phyloP scores from a whole-genome alignment of 2,888 invertebrate species.

The Erebia aethiops region DNA sequence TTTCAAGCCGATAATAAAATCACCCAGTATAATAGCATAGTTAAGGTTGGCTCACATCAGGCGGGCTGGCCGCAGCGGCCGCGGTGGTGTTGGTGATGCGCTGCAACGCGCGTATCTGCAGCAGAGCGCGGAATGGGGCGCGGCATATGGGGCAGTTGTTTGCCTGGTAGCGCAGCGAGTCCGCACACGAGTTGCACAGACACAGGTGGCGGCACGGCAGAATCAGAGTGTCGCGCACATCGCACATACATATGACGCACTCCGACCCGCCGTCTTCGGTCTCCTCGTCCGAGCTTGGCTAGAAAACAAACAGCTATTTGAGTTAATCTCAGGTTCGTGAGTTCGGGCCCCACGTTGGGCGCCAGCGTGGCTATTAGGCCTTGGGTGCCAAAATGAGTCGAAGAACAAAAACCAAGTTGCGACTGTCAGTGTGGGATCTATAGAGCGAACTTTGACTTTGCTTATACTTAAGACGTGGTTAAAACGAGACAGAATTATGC shows the following conservation, averaged over 20 bases:
- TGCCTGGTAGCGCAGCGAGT: slow-evolving; percentile 97
- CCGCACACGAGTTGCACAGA: slow-evolving; percentile 98
- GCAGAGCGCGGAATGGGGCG: slow-evolving; percentile 97
- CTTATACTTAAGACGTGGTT: too few relatives aligned
- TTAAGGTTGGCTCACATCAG: slow-evolving; percentile 80
- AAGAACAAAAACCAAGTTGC: too few relatives aligned
- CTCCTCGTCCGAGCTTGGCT: slow-evolving; percentile 89
- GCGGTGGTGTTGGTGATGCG: slow-evolving; percentile 81
- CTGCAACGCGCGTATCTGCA: slow-evolving; percentile 97
- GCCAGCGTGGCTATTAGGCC: too few relatives aligned
- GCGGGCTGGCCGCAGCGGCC: slow-evolving; percentile 52
- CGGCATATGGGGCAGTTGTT: slow-evolving; percentile 99
- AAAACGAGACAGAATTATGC: too few relatives aligned
- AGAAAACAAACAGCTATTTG: not conserved
- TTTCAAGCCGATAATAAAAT: too few relatives aligned
- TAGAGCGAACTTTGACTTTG: too few relatives aligned
- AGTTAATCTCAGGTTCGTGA: too few relatives aligned
- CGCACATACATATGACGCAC: slow-evolving; percentile 99
- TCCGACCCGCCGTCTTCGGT: slow-evolving; percentile 97
- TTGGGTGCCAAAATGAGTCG: too few relatives aligned
- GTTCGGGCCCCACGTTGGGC: too few relatives aligned
- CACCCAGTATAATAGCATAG: too few relatives aligned
- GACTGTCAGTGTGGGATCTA: too few relatives aligned
- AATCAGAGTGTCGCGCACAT: slow-evolving; percentile 97
- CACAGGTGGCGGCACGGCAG: slow-evolving; percentile 99